A percentile compares a stretch with the other conserved stretches of the same genome.
These are phyloP conservation scores for Ditula angustiorana DNA, from an alignment of 2,888 invertebrate genomes.

Conservation along the genomic window DNA sequence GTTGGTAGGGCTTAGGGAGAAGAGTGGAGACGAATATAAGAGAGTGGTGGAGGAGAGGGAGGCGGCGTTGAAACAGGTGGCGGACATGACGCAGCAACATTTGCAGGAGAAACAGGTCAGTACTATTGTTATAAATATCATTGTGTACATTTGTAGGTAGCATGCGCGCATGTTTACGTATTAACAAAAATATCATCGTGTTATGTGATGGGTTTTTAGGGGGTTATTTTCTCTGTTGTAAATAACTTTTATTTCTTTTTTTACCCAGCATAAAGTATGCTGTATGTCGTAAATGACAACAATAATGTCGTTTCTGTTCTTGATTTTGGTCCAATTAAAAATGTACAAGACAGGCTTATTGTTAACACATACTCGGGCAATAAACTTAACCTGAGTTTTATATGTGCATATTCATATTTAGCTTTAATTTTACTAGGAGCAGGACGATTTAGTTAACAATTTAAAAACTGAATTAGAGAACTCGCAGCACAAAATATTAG, in stretches of 20 bases:
- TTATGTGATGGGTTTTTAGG: constrained; percentile 27
- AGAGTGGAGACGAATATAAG: constrained; percentile 73
- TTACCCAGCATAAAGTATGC: background rate
- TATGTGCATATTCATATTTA: constrained; percentile 34
- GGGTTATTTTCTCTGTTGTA: background rate
- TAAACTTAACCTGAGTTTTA: background rate
- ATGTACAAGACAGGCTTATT: constrained; percentile 24
- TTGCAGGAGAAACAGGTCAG: constrained; percentile 78
- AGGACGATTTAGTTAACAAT: constrained; percentile 55
- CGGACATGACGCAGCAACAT: constrained; percentile 64
- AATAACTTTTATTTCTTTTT: constrained; percentile 16
- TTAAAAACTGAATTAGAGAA: constrained; percentile 63
- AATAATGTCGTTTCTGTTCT: background rate
- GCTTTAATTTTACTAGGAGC: constrained; percentile 65
- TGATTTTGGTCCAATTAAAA: constrained; percentile 9
- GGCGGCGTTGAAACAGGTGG: constrained; percentile 64
- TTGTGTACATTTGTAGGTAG: constrained; percentile 9
- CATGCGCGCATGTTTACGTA: constrained; percentile 15
- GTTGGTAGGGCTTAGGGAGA: constrained; percentile 65
- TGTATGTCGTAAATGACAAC: background rate
- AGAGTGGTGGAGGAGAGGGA: constrained; percentile 72
- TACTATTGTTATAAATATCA: constrained; percentile 32
- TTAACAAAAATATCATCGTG: constrained; percentile 19
- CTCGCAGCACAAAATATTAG: constrained; percentile 58
- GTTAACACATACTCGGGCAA: constrained; percentile 10